Evolutionary conservation across 2,797 vertebrate species (phyloP), one percentile per base, ranked within the genome.

Genomic region (Chloroceryle amazona): DNA sequence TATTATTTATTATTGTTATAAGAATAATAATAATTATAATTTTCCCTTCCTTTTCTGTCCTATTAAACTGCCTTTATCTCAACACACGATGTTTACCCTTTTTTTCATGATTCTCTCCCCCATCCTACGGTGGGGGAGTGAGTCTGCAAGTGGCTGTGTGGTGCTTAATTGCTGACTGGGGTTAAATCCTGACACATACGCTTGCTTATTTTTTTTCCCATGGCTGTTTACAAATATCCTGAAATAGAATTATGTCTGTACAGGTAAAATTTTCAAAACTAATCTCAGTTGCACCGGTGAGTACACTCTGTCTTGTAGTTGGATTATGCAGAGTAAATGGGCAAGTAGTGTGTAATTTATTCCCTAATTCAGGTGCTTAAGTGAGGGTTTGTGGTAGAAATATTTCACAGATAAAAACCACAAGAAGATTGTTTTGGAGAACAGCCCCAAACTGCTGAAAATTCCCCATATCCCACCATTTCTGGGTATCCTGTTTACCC

Each of bases 211-310:
- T 73, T 65, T 65, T 73, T 54, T 37, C 61, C 72, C 35, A 28
- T 33, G 65, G n/a, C 23, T 62, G 14, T 85, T 91, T 94, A 86
- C 42, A 71, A 65, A 65, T 35, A 72, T 37, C 35, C 72, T 78
- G 44, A 89, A 87, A 85, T 25, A 57, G 23, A 93, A 49, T 67
- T 71, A 52, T 12, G 11, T 42, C 60, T 71, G 18, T 28, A 25
- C 0, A 5, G 52, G 33, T 80, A 80, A 88, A 42, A 65, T 78
- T 58, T 84, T 81, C 55, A 49, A 47, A 89, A 81, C 12, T 16
- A 20, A 44, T 52, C 85, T 81, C 28, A 12, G 22, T 28, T 0
- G 0, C 75, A 72, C 54, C 35, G 29, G 37, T 74, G 52, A 88
- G 54, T 71, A 31, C 0, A 3, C 3, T 86, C 31, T 74, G 75